Base-by-base conservation (phyloP, 2,888 invertebrate species). In the Pelosia muscerda region DNA sequence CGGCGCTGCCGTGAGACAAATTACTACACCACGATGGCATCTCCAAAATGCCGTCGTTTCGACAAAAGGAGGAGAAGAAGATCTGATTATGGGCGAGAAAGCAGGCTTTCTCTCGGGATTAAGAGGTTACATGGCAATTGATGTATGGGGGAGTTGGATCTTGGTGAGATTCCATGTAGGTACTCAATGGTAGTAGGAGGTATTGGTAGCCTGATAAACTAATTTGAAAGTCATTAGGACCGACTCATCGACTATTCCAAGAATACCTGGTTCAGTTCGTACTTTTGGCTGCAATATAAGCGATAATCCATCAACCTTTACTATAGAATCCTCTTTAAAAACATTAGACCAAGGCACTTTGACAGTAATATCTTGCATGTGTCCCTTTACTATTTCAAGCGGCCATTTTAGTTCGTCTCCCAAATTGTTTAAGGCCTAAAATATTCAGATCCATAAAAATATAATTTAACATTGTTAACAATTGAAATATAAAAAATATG, bases 301-400 rank as follows among this genome's bases (percentile, higher is more conserved):
- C 77, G 96, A 96, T 62, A 99, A 95, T 65, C 98, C 98, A 68
- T 96, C 96, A 67, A 99, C 97, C 91, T 98, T 97, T 58, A 99
- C 96, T 79, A 96, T 96, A 75, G 98, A 98, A 78, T 98, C 97
- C 87, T 98, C 98, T 80, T 96, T 97, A 81, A 98, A 96, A 65
- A 98, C 90, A 4, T 97, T 96, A 59, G 97, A 96, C 98, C 98
- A 99, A 5, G 99, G 99, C 65, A 99, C 97, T 54, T 96, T 96
- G 19, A 98, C 97, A 9, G 97, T 96, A 79, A 99, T 96, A 84
- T 97, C 96, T 74, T 96, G 96, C 85, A 99, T 96, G 84, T 96
- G 97, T 0, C 99, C 99, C 90, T 98, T 98, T 0, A 98, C 97
- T 86, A 99, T 97, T 93, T 98, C 97, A 81, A 99, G 88, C 0